Base-by-base conservation (phyloP, 2,888 invertebrate species). In the Steinernema scapterisci region DNA sequence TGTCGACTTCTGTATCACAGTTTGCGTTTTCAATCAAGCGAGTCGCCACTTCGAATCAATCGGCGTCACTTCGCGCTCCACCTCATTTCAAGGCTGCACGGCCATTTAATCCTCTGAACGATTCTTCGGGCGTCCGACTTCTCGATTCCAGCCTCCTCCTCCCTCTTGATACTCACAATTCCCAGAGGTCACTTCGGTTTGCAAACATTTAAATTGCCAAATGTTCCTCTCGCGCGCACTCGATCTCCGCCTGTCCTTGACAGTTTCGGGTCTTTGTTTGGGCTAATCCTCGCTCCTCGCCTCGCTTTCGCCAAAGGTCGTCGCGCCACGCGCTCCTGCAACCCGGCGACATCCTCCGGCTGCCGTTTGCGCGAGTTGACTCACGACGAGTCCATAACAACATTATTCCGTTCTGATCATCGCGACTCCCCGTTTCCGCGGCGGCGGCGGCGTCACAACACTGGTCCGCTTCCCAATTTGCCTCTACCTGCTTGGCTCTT, bases 61-160 rank as follows among this genome's bases (percentile, higher is more conserved):
- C 31, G 63, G 63, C 31, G 63, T 63, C 63, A 27, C 31, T 63
- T 31, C 63, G 63, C 63, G 63, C 63, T 63, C 63, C 63, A 63
- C 63, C 63, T 63, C 63, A 63, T 63, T 63, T 63, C 63, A 63
- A 63, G 63, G 63, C 63, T 63, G 48, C 48, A 19, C 48, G 48
- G 16, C 21, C 52, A 23, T 52, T 21, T 52, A 52, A 52, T 52
- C 52, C 21, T 52, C 52, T 21, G 38, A 38, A 21, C 52, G 38
- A 19, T 52, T 1, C 52, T 52, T 21, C 21, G 19, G 27, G 31
- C 27, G 31, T 7, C 23, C 63, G 38, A 27, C 63, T 63, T 38
- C 3, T 51, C 19, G 51, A 6, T 51, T 21, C 25, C 23, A 16
- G n/a, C 5, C 48, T 52, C 52, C 52, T 23, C 21, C 5, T 9